Evolutionary conservation across 2,888 invertebrate species (phyloP).

Genomic region (Adelognathus sp.): DNA sequence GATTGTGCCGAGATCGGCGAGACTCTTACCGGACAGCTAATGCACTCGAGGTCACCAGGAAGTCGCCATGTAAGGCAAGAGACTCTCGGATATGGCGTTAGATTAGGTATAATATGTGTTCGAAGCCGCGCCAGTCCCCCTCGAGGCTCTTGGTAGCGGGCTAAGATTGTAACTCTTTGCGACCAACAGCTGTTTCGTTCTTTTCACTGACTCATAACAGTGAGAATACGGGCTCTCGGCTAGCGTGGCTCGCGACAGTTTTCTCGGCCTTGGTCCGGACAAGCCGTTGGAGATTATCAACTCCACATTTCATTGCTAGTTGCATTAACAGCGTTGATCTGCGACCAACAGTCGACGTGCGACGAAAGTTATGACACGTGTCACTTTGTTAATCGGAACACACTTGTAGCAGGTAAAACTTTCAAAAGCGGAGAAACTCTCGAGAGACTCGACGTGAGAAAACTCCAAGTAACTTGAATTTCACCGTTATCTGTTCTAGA

Average conservation of each 20-base stretch:
- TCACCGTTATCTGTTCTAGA: not conserved
- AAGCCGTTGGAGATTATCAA: conserved; percentile 27
- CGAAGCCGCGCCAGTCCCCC: not conserved
- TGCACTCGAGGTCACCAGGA: conserved; percentile 78
- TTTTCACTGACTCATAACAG: conserved; percentile 39
- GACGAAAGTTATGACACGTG: not conserved
- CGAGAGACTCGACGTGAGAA: not conserved
- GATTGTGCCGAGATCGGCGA: conserved; percentile 33
- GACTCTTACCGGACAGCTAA: conserved; percentile 62
- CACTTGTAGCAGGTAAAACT: not conserved
- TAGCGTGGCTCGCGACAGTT: conserved; percentile 1
- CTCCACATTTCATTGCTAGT: conserved; percentile 29
- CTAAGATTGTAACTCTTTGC: conserved; percentile 35
- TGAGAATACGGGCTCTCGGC: not conserved
- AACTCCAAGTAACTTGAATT: not conserved
- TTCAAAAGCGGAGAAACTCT: not conserved
- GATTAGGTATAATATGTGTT: conserved; percentile 10
- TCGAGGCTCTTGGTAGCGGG: conserved; percentile 5
- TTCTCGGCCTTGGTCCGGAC: conserved; percentile 39
- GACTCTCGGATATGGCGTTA: conserved; percentile 44
- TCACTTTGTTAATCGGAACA: not conserved
- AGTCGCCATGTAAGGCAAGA: conserved; percentile 72
- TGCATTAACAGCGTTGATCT: conserved; percentile 18
- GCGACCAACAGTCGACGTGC: not conserved
- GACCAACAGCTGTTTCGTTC: conserved; percentile 45